Evolutionary conservation across 1,140 invertebrate species (phyloP).

Genomic region (Brachionus rubens): DNA sequence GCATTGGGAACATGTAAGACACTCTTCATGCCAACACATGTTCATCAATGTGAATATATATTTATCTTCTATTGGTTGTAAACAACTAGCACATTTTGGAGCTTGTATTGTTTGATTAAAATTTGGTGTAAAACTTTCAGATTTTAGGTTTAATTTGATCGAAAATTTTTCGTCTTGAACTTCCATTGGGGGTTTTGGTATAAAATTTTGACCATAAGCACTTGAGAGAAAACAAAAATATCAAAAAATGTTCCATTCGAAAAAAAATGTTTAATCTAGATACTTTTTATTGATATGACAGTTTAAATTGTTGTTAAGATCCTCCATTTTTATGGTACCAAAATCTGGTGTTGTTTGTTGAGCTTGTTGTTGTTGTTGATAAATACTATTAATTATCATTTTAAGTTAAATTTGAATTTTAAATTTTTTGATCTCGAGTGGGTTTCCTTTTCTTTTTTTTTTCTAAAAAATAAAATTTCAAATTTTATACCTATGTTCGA

Average conservation of each 20-base stretch:
- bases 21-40: constrained; percentile 44
- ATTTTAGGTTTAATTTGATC: not conserved
- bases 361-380: constrained; percentile 7
- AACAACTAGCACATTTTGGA: constrained; percentile 12
- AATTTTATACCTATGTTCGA: not conserved
- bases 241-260: too few relatives aligned
- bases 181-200: not conserved
- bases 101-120: not conserved
- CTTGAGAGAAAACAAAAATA: not conserved
- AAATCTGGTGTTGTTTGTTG: not conserved
- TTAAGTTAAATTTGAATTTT: constrained; percentile 20
- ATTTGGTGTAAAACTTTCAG: not conserved
- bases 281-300: constrained; percentile 9
- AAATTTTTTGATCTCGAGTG: not conserved
- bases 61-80: constrained; percentile 31
- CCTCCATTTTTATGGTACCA: constrained; percentile 4
- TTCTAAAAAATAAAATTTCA: not conserved
- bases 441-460: constrained; percentile 32
- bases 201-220: too few relatives aligned
- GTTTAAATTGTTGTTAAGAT: constrained; percentile 21
- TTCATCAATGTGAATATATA: constrained; percentile 42
- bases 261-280: too few relatives aligned
- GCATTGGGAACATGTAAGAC: constrained; percentile 40
- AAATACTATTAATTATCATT: constrained; percentile 25
- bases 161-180: not conserved